phyloP scores from a whole-genome alignment of 2,888 invertebrate species.

The Corbicula japonica region DNA sequence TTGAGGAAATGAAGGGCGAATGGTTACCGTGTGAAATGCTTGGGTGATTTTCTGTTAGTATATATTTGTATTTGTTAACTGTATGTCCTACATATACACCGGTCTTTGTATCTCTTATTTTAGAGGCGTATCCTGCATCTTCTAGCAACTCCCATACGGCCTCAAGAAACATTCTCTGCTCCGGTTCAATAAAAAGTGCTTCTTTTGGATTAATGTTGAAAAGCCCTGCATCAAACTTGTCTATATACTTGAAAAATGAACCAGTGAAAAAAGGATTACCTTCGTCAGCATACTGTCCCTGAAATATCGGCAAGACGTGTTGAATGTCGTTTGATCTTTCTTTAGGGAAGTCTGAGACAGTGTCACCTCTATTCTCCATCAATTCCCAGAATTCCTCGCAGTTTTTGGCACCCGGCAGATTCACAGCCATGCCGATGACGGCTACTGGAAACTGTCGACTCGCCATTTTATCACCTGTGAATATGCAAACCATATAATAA shows the following conservation, averaged over 20 bases:
- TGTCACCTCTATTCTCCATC: constrained; percentile 25
- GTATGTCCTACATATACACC: constrained; percentile 44
- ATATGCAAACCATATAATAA: too few relatives aligned
- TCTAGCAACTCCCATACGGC: constrained; percentile 38
- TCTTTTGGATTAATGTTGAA: constrained; percentile 34
- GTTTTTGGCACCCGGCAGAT: constrained; percentile 28
- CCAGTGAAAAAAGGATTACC: constrained; percentile 20
- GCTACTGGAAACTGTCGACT: constrained; percentile 38
- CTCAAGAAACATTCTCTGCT: constrained; percentile 42
- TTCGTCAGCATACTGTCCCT: constrained; percentile 19
- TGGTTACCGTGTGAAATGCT: constrained; percentile 23
- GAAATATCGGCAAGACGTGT: constrained; percentile 5
- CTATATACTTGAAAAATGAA: constrained; percentile 28
- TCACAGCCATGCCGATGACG: constrained; percentile 24
- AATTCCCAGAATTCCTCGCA: constrained; percentile 39
- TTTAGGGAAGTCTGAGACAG: too few relatives aligned
- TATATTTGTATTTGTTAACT: constrained; percentile 35
- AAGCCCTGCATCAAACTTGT: constrained; percentile 36
- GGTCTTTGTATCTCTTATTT: constrained; percentile 28
- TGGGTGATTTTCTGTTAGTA: constrained; percentile 27
- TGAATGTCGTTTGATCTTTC: constrained; percentile 21
- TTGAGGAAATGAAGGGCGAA: constrained; percentile 11
- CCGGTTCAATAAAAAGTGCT: constrained; percentile 40
- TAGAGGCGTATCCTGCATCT: constrained; percentile 30
- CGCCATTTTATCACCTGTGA: too few relatives aligned